Percentiles rank a stretch among this genome's conserved stretches.
Evolutionary conservation across 2,113 vertebrate genomes (phyloP).

Genomic region (Sinosuthora webbiana): DNA sequence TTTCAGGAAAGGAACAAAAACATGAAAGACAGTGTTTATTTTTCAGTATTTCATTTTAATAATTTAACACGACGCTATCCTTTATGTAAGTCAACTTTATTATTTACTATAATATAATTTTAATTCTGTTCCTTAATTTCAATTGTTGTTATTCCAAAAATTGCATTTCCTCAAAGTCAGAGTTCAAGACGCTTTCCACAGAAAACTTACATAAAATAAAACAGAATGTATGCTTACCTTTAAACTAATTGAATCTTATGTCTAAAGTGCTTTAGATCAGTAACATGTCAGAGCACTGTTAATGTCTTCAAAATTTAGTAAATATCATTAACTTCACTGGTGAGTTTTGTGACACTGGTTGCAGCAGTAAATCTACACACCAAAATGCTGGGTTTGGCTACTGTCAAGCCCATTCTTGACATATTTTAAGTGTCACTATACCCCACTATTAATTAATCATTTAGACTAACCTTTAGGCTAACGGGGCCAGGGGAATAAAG

Average conservation of each 20-base stretch:
- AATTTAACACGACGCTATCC: rapidly evolving
- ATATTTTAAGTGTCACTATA: background rate
- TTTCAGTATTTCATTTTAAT: background rate
- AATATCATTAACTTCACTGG: background rate
- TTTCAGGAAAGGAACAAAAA: background rate
- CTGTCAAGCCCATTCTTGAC: background rate
- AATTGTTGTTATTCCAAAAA: background rate
- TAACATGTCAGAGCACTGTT: rapidly evolving
- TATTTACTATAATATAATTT: background rate
- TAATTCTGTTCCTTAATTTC: background rate
- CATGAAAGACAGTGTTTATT: background rate
- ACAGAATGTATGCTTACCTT: background rate
- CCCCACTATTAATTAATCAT: background rate
- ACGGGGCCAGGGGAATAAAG: background rate
- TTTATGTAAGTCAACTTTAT: background rate
- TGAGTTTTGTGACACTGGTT: background rate
- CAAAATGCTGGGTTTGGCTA: background rate
- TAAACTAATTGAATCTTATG: background rate
- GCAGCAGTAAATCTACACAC: background rate
- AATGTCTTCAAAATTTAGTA: background rate
- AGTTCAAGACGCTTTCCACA: background rate
- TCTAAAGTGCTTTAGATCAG: background rate
- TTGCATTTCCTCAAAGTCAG: background rate
- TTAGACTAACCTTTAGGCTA: background rate
- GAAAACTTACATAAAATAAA: background rate